Evolutionary conservation across 2,113 vertebrate genomes (phyloP).

Genomic region (Grammomys surdaster): DNA sequence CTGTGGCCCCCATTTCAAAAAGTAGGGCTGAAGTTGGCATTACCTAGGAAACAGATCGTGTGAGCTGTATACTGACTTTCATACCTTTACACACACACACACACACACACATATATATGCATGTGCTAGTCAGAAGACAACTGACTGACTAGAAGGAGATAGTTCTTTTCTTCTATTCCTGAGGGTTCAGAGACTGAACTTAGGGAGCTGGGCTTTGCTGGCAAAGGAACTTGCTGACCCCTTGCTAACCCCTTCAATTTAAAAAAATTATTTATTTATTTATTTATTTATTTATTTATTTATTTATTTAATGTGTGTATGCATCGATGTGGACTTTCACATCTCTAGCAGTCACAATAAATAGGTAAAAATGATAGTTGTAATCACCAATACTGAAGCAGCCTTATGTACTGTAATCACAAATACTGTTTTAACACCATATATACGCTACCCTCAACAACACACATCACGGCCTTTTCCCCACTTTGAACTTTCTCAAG

Average conservation of each 20-base stretch:
- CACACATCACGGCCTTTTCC: constrained; percentile 13
- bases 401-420: background rate
- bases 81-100: background rate
- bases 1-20: background rate
- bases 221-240: too few relatives aligned
- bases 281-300: background rate
- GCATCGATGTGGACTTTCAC: background rate
- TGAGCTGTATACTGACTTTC: background rate
- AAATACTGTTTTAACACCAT: constrained; percentile 11
- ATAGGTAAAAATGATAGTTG: constrained; percentile 14
- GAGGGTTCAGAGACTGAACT: too few relatives aligned
- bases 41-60: background rate
- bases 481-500: background rate
- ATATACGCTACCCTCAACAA: background rate
- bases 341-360: background rate
- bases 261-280: too few relatives aligned
- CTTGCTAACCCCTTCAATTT: too few relatives aligned
- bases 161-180: too few relatives aligned
- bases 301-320: background rate
- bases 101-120: too few relatives aligned
- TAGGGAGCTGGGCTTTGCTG: too few relatives aligned
- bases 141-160: too few relatives aligned
- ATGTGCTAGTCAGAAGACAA: too few relatives aligned
- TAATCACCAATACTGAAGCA: constrained; percentile 9
- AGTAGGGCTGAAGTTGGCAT: background rate